These are phyloP conservation scores for Nephrotoma appendiculata DNA, from an alignment of 2,888 invertebrate species.

Conservation along the genomic window DNA sequence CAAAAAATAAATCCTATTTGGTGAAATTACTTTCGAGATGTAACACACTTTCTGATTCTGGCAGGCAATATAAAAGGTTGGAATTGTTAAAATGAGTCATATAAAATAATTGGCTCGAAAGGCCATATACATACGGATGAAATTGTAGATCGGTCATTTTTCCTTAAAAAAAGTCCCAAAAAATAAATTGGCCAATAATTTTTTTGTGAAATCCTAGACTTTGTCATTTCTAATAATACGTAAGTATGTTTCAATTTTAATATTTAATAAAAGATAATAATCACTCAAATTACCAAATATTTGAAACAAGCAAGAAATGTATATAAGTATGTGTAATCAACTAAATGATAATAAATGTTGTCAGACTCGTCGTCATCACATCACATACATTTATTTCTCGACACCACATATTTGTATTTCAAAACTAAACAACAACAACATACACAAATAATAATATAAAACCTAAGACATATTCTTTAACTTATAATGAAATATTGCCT, in stretches of 20 bases:
- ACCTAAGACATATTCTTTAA: neutral
- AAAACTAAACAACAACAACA: neutral
- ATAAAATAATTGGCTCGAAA: neutral
- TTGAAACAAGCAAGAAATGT: neutral
- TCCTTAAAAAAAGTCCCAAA: no score
- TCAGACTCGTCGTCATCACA: neutral
- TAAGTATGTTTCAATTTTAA: neutral
- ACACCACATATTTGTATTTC: neutral
- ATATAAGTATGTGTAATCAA: neutral
- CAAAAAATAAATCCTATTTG: neutral
- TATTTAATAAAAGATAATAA: neutral
- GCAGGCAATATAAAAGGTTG: neutral
- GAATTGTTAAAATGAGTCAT: neutral
- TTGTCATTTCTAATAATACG: neutral
- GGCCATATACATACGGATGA: neutral
- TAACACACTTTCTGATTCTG: neutral
- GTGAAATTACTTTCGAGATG: neutral
- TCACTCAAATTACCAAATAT: neutral
- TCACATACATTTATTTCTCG: neutral
- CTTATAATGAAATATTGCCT: neutral
- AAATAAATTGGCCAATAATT: neutral
- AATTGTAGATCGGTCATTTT: no score
- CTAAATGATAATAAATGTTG: neutral
- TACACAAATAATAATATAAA: neutral
- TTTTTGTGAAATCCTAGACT: neutral